Percentiles rank a stretch among this genome's conserved stretches.
These are phyloP conservation scores for Oreortyx pictus DNA, from an alignment of 2,797 vertebrate species.

Conservation along the genomic window DNA sequence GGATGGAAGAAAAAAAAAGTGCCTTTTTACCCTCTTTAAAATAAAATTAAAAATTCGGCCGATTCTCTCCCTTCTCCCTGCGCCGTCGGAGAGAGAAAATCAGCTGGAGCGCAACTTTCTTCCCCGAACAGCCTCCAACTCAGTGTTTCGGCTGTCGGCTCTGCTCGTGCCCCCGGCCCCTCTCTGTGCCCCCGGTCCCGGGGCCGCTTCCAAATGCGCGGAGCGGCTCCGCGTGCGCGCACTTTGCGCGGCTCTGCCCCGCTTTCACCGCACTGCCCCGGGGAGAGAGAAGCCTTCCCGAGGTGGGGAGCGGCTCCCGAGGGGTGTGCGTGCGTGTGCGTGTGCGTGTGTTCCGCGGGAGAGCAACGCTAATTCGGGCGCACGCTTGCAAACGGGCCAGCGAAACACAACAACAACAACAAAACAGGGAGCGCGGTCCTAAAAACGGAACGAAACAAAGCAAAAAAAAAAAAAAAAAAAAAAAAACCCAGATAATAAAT, in stretches of 20 bases:
- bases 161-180: no score
- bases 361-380: background rate
- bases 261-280: rapidly evolving
- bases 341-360: background rate
- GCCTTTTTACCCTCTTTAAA: background rate
- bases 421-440: background rate
- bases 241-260: background rate
- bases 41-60: no score
- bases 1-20: background rate
- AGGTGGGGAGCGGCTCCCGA: background rate
- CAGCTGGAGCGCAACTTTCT: conserved; percentile 5
- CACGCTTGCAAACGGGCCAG: background rate
- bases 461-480: no score
- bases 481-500: no score
- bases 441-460: background rate
- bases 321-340: no score
- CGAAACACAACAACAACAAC: no score
- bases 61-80: background rate
- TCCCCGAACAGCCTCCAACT: background rate
- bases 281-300: background rate
- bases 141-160: background rate
- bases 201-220: background rate
- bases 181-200: background rate
- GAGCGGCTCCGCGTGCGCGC: background rate
- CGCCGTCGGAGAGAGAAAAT: background rate